Evolutionary conservation across 2,888 invertebrate genomes (phyloP).

Genomic region (Pheosia tremula): DNA sequence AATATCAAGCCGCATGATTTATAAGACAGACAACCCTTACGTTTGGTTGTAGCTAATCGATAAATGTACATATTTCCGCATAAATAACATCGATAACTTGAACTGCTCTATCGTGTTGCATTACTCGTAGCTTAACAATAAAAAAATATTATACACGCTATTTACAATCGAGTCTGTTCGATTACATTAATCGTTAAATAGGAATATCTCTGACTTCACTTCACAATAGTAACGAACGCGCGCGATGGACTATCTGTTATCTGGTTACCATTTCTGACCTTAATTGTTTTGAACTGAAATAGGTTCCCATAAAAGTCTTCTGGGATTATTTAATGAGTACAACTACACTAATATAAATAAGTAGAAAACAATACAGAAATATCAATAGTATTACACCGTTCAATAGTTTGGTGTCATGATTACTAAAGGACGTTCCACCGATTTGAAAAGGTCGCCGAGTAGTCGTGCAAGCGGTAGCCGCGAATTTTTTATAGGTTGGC

Average conservation of each 20-base stretch:
- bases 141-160: constrained; percentile 56
- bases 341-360: too few species aligned
- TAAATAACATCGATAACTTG: not conserved
- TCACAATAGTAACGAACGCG: not conserved
- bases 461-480: too few species aligned
- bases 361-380: too few species aligned
- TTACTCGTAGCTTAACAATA: constrained; percentile 36
- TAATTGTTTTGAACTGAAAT: not conserved
- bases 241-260: not conserved
- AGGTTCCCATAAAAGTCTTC: too few species aligned
- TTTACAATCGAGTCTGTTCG: constrained; percentile 54
- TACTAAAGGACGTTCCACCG: too few species aligned
- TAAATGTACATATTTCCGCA: not conserved
- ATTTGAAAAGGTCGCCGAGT: too few species aligned
- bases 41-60: not conserved
- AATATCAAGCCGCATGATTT: too few species aligned
- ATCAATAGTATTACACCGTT: too few species aligned
- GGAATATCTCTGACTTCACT: constrained; percentile 36
- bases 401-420: too few species aligned
- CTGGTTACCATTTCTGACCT: not conserved
- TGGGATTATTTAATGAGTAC: too few species aligned
- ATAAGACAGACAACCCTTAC: too few species aligned
- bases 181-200: constrained; percentile 41
- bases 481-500: too few species aligned
- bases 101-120: constrained; percentile 41